Base-by-base conservation (phyloP, 23 tunicate species). In the Ascidia mentula region DNA sequence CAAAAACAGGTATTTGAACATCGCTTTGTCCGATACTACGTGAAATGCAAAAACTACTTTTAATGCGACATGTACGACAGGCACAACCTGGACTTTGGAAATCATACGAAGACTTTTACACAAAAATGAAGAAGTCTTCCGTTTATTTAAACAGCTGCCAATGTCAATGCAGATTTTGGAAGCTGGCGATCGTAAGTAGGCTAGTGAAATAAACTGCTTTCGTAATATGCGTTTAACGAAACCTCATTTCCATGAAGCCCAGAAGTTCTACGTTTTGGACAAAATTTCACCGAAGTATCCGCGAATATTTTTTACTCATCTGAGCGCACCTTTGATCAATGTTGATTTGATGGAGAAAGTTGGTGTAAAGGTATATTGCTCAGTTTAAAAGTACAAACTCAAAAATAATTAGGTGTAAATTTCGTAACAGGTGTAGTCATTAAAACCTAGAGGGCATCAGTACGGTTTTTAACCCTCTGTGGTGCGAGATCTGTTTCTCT, bases 1-100 rank as follows among this genome's bases (percentile, higher is more conserved):
- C 65, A 6, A 53, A 53, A 53, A 53, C 65, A 53, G 39, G 75
- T 34, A 6, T 28, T n/a, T n/a, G n/a, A n/a, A n/a, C n/a, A n/a
- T n/a, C n/a, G n/a, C n/a, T n/a, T n/a, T n/a, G n/a, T n/a, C n/a
- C n/a, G n/a, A n/a, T n/a, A n/a, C n/a, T n/a, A n/a, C n/a, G n/a
- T n/a, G n/a, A n/a, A n/a, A n/a, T n/a, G n/a, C n/a, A n/a, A n/a
- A n/a, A n/a, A n/a, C n/a, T n/a, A n/a, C n/a, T n/a, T n/a, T n/a
- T n/a, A n/a, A n/a, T 6, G 65, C 13, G 24, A 53, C 65, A 53
- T 28, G 24, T 5, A 20, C 1, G 28, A 28, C 65, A 70, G 74
- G 74, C 38, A 70, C 74, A 1, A 70, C 37, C 34, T 70, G 74
- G 74, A 70, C 74, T 32, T 6, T 70, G 3, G 74, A 70, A 70